Conservation (phyloP, 2,113 vertebrate genomes). For the Ivindomyrus marchei region DNA sequence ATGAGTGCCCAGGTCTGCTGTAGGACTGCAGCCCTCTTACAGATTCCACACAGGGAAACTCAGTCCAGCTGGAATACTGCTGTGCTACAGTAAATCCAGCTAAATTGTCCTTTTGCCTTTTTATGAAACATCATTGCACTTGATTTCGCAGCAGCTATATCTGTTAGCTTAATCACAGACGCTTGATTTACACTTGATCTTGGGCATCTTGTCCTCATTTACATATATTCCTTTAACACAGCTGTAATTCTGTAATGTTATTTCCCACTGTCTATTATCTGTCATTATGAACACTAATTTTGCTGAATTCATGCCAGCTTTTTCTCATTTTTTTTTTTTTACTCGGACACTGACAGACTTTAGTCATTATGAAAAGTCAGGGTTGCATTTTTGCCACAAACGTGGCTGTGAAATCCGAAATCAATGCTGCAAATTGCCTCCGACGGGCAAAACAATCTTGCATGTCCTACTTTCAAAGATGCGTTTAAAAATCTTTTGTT, state of each 20-base stretch:
- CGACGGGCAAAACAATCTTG: not conserved
- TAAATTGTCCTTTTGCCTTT: not conserved
- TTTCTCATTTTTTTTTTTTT: not conserved
- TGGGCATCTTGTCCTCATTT: not conserved
- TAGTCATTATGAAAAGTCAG: not conserved
- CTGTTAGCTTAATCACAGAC: not conserved
- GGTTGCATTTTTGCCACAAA: not conserved
- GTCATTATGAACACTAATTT: not conserved
- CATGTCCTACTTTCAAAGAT: not conserved
- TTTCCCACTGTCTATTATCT: not conserved
- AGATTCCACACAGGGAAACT: not conserved
- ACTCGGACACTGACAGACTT: not conserved
- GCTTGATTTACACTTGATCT: not conserved
- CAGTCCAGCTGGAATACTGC: too few species aligned
- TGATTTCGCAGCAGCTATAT: not conserved
- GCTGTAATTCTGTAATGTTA: not conserved
- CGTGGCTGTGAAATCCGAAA: not conserved
- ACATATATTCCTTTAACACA: not conserved
- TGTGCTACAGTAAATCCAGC: not conserved
- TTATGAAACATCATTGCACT: not conserved
- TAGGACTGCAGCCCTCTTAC: not conserved
- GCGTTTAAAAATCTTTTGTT: not conserved
- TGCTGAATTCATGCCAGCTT: not conserved
- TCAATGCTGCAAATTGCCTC: not conserved
- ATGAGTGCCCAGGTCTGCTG: not conserved